phyloP scores from a whole-genome alignment of 2,113 vertebrate genomes.

The Dasyprocta punctata region DNA sequence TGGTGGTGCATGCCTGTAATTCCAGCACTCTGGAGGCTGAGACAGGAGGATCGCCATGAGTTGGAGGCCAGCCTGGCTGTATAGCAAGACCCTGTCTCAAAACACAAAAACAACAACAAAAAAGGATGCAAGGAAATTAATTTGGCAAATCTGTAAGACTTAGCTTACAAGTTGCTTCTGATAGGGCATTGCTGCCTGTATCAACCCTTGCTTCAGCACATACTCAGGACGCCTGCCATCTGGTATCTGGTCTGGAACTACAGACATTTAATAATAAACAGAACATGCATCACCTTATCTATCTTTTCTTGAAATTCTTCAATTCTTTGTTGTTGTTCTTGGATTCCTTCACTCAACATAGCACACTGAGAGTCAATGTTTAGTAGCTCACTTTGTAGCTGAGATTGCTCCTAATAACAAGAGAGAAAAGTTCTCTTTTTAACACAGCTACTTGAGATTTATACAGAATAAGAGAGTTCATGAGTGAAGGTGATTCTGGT shows the following conservation, averaged over 20 bases:
- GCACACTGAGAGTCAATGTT: constrained; percentile 90
- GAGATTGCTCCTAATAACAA: constrained; percentile 92
- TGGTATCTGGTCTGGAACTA: background rate
- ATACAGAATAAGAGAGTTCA: background rate
- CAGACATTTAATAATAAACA: background rate
- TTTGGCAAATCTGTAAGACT: background rate
- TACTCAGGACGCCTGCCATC: background rate
- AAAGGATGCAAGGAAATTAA: background rate
- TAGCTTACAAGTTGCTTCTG: background rate
- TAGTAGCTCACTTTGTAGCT: constrained; percentile 90
- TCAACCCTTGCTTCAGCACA: background rate
- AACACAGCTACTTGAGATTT: background rate
- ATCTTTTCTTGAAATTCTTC: constrained; percentile 86
- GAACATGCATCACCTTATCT: constrained; percentile 87
- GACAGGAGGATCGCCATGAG: background rate
- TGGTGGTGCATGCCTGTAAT: background rate
- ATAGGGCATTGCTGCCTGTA: background rate
- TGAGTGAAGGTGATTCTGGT: background rate
- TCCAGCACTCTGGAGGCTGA: background rate
- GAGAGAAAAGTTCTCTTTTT: constrained; percentile 38
- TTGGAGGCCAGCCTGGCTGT: background rate
- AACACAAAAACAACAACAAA: background rate
- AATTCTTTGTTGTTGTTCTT: constrained; percentile 85
- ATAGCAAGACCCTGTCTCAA: background rate
- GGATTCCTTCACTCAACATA: constrained; percentile 87